phyloP scores from a whole-genome alignment of 1,140 invertebrate genomes.

The Drosophila pallidifrons region DNA sequence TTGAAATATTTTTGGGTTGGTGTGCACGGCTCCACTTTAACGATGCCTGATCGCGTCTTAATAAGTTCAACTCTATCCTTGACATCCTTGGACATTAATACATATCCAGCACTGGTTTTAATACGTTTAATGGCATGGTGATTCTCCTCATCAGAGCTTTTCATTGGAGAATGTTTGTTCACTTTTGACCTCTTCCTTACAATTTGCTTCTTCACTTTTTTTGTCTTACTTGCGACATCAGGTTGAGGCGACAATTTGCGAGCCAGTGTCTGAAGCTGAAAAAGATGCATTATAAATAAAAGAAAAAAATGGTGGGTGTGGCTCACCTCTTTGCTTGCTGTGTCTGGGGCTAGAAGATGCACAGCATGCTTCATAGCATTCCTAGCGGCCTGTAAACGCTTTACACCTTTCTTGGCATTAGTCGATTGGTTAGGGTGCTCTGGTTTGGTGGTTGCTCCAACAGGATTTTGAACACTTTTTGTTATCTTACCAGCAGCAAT shows the following conservation, averaged over 20 bases:
- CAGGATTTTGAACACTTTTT: neutral
- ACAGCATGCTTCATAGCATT: slow-evolving; percentile 58
- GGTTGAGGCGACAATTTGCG: slow-evolving; percentile 55
- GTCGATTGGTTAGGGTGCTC: neutral
- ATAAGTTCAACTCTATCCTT: slow-evolving; percentile 28
- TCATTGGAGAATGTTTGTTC: slow-evolving; percentile 39
- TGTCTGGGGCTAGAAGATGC: slow-evolving; percentile 32
- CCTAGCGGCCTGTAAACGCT: slow-evolving; percentile 57
- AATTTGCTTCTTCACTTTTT: slow-evolving; percentile 1
- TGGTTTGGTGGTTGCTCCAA: neutral
- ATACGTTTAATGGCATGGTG: slow-evolving; percentile 30
- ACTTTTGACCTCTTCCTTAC: slow-evolving; percentile 18
- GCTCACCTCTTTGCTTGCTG: slow-evolving; percentile 35
- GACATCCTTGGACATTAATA: slow-evolving; percentile 21
- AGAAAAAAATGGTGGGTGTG: neutral
- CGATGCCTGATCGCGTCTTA: slow-evolving; percentile 54
- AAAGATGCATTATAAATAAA: neutral
- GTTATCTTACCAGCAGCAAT: slow-evolving; percentile 20
- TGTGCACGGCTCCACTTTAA: slow-evolving; percentile 68
- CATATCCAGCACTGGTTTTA: slow-evolving; percentile 61
- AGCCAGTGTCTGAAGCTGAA: slow-evolving; percentile 46
- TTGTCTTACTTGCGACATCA: neutral
- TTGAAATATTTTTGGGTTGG: slow-evolving; percentile 66
- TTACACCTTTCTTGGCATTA: slow-evolving; percentile 52
- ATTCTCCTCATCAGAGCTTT: slow-evolving; percentile 73